Evolutionary conservation across 2,888 invertebrate genomes (phyloP).

Genomic region (Argyresthia goedartella): DNA sequence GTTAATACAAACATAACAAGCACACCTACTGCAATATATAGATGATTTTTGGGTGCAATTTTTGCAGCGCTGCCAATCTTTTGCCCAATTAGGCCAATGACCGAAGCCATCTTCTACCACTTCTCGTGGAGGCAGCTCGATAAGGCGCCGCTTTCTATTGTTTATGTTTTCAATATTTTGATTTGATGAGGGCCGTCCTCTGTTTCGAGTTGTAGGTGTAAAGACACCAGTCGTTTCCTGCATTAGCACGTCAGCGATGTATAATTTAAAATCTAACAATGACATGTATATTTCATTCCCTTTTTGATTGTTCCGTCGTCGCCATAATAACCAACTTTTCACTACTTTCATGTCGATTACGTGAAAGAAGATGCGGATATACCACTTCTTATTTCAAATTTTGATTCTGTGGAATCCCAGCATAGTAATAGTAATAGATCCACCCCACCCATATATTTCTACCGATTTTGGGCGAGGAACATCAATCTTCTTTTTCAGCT

Average conservation of each 20-base stretch:
- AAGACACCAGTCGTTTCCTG: not conserved
- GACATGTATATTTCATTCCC: not conserved
- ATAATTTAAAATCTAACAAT: not conserved
- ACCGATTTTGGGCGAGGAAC: slow-evolving; percentile 17
- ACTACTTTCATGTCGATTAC: slow-evolving; percentile 17
- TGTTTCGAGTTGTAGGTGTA: not conserved
- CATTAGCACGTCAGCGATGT: not conserved
- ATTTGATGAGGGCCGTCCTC: not conserved
- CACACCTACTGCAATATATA: not conserved
- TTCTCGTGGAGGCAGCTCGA: not conserved
- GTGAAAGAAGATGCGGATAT: slow-evolving; percentile 20
- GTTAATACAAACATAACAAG: not conserved
- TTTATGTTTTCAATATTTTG: too few relatives aligned
- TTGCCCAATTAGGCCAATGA: not conserved
- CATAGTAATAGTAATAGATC: slow-evolving; percentile 18
- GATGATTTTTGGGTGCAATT: not conserved
- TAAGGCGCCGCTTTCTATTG: not conserved
- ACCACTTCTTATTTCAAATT: too few relatives aligned
- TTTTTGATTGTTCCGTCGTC: too few relatives aligned
- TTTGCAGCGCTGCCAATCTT: too few relatives aligned
- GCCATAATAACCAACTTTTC: slow-evolving; percentile 18
- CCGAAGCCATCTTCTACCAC: not conserved
- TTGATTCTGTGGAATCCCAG: slow-evolving; percentile 18
- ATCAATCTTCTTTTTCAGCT: slow-evolving; percentile 14
- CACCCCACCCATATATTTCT: slow-evolving; percentile 18